Conservation (phyloP, 2,113 vertebrate genomes). For the Stictonetta naevosa region DNA sequence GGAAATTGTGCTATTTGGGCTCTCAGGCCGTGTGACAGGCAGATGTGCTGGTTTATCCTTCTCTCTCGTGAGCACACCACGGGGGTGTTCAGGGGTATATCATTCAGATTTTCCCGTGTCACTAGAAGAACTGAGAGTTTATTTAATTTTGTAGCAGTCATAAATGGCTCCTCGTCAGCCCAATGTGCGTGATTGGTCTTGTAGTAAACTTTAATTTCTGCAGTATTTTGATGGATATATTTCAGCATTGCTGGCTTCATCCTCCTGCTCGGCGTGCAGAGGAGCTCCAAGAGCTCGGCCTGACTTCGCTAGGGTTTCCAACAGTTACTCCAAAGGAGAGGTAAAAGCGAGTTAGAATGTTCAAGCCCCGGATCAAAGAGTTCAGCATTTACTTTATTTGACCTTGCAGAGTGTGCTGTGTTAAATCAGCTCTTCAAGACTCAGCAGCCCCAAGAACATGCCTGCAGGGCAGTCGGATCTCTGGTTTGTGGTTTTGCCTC, state of each 20-base stretch:
- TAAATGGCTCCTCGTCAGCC: neutral
- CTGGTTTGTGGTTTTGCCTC: constrained; percentile 10
- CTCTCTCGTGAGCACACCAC: neutral
- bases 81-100: neutral
- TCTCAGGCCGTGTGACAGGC: neutral
- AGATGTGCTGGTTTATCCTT: constrained; percentile 16
- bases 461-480: neutral
- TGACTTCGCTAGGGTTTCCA: neutral
- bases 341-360: neutral
- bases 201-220: neutral
- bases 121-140: neutral
- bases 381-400: neutral
- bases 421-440: neutral
- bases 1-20: constrained; percentile 48
- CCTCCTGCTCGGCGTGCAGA: neutral
- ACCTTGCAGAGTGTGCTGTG: neutral
- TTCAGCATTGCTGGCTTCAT: neutral
- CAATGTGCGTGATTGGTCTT: rapidly evolving
- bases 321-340: neutral
- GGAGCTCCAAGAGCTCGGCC: neutral
- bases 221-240: neutral
- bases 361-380: neutral
- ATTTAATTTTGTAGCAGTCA: neutral
- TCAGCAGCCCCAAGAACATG: neutral
- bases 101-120: neutral